A percentile compares a stretch with the other conserved stretches of the same genome.
Conservation (phyloP, 2,113 vertebrate species). For the Delphinus delphis region DNA sequence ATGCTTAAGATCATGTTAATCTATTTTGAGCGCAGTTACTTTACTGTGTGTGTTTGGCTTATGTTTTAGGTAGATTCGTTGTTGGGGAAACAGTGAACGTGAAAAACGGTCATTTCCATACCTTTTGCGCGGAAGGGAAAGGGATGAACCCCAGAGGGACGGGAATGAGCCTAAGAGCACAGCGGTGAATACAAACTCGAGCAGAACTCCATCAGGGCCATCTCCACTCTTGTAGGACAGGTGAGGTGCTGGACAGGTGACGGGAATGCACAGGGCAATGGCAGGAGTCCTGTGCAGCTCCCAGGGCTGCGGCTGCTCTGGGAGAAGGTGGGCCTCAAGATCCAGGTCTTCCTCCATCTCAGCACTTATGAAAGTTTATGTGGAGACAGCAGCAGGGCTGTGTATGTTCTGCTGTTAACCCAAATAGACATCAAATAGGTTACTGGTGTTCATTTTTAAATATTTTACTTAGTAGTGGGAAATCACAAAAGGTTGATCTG, state of each 20-base stretch:
- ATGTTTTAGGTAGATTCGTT: not conserved
- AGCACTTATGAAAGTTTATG: not conserved
- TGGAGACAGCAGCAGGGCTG: not conserved
- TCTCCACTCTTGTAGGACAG: not conserved
- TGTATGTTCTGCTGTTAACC: not conserved
- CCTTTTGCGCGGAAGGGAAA: not conserved
- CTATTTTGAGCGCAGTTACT: not conserved
- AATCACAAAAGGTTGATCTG: not conserved
- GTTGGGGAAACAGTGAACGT: not conserved
- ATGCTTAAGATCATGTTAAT: not conserved
- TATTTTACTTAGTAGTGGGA: not conserved
- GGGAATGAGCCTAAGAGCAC: not conserved
- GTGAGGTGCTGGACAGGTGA: not conserved
- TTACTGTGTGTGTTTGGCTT: not conserved
- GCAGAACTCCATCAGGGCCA: not conserved
- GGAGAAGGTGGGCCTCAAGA: not conserved
- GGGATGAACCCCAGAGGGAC: not conserved
- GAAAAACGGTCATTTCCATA: not conserved
- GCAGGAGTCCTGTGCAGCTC: not conserved
- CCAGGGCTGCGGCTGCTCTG: not conserved
- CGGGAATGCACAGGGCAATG: not conserved
- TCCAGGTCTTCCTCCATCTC: not conserved
- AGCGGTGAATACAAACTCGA: accelerated
- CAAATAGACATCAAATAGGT: not conserved
- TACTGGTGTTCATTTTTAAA: not conserved